Evolutionary conservation across 2,888 invertebrate species (phyloP).

Genomic region (Cantharis nigra): DNA sequence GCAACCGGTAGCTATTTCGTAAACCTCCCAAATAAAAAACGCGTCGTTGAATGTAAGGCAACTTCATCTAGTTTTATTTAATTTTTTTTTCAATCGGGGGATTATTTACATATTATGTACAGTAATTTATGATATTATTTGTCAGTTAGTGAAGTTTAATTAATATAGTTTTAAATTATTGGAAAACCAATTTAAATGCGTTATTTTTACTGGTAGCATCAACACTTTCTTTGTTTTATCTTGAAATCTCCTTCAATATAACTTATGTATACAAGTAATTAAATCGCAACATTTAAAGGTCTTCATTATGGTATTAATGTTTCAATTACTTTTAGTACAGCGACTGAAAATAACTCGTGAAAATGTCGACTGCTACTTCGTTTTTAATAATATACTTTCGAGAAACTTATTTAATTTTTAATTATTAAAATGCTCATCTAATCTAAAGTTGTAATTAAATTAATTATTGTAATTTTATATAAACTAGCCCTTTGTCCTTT

Average conservation of each 20-base stretch:
- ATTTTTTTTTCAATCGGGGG: neutral
- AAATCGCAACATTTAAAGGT: no score
- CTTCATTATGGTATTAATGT: neutral
- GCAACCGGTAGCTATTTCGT: neutral
- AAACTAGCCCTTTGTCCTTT: neutral
- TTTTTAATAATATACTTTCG: neutral
- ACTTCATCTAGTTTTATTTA: neutral
- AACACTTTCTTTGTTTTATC: neutral
- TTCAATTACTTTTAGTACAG: neutral
- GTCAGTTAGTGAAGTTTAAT: no score
- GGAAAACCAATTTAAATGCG: neutral
- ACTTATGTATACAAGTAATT: no score
- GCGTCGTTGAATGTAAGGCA: neutral
- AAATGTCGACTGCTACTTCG: neutral
- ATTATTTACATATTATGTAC: no score
- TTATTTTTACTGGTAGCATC: neutral
- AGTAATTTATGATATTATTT: no score
- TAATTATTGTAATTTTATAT: neutral
- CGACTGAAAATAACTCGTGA: neutral
- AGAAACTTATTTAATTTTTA: neutral
- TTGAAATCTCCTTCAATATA: neutral
- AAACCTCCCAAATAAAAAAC: neutral
- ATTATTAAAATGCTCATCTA: neutral
- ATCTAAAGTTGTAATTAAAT: neutral
- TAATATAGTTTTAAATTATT: no score